phyloP scores from a whole-genome alignment of 2,888 invertebrate genomes.

The Tineola bisselliella region DNA sequence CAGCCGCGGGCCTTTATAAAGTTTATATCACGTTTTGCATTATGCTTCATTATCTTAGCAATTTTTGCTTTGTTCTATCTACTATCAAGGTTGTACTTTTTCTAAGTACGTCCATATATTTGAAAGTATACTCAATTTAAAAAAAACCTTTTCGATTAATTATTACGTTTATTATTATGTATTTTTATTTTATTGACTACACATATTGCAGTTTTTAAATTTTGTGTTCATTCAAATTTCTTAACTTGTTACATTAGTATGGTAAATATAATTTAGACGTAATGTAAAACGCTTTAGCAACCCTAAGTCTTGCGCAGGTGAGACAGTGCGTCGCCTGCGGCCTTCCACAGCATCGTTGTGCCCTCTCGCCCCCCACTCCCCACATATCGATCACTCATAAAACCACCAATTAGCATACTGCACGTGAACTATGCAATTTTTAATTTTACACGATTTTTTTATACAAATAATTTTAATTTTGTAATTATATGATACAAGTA shows the following conservation, averaged over 20 bases:
- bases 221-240: too few species aligned
- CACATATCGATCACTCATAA: constrained; percentile 45
- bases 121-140: too few species aligned
- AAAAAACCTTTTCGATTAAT: too few species aligned
- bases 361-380: constrained; percentile 19
- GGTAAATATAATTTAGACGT: not conserved
- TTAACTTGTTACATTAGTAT: too few species aligned
- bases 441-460: constrained; percentile 9
- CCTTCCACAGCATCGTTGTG: constrained; percentile 34
- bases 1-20: constrained; percentile 49
- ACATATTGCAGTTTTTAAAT: too few species aligned
- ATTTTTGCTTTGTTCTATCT: constrained; percentile 57
- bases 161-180: not conserved
- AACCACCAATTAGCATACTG: constrained; percentile 55
- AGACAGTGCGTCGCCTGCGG: constrained; percentile 56
- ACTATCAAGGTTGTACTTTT: constrained; percentile 33
- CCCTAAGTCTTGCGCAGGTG: constrained; percentile 35
- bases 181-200: too few species aligned
- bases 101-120: too few species aligned
- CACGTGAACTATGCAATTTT: constrained; percentile 30
- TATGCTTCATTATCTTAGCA: constrained; percentile 58
- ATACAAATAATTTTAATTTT: not conserved
- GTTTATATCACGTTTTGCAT: constrained; percentile 61
- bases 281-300: constrained; percentile 22
- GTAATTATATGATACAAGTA: too few species aligned